These are phyloP conservation scores for Calyptommatus sinebrachiatus DNA, from an alignment of 2,113 vertebrate species.

Conservation along the genomic window DNA sequence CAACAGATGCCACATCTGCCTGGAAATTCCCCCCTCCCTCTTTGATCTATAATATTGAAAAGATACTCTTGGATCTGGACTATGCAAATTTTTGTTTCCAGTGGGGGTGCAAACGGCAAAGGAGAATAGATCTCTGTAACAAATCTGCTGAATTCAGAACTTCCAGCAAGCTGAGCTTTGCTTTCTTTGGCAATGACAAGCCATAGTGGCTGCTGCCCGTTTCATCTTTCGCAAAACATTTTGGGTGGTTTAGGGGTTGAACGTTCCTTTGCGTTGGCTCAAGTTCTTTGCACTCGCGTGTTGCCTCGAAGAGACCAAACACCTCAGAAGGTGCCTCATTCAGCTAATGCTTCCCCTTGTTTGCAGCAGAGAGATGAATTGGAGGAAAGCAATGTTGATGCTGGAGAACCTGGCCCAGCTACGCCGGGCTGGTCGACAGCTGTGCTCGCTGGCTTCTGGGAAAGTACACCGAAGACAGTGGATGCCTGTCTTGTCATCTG, in stretches of 20 bases:
- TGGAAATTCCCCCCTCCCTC: not conserved
- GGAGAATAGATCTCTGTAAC: not conserved
- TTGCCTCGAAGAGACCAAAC: not conserved
- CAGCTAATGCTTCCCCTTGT: conserved; percentile 3
- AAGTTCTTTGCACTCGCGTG: not conserved
- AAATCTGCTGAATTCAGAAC: not conserved
- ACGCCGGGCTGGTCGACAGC: conserved; percentile 40
- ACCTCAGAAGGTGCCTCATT: not conserved
- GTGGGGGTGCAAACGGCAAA: not conserved
- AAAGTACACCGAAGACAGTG: conserved; percentile 43
- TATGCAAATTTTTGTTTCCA: not conserved
- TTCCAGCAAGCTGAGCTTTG: not conserved
- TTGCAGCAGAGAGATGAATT: conserved; percentile 60
- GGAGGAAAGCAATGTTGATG: conserved; percentile 34
- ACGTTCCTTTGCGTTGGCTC: not conserved
- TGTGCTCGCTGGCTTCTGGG: conserved; percentile 39
- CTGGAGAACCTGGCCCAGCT: conserved; percentile 57
- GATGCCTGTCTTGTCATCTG: conserved; percentile 44
- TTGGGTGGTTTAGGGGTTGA: not conserved
- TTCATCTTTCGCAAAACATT: not conserved
- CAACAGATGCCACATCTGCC: not conserved
- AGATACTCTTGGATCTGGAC: not conserved
- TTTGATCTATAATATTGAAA: not conserved
- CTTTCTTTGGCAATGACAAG: not conserved
- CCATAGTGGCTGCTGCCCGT: not conserved